Evolutionary conservation across 2,888 invertebrate species (phyloP).

Genomic region (Gerosis bhagava): DNA sequence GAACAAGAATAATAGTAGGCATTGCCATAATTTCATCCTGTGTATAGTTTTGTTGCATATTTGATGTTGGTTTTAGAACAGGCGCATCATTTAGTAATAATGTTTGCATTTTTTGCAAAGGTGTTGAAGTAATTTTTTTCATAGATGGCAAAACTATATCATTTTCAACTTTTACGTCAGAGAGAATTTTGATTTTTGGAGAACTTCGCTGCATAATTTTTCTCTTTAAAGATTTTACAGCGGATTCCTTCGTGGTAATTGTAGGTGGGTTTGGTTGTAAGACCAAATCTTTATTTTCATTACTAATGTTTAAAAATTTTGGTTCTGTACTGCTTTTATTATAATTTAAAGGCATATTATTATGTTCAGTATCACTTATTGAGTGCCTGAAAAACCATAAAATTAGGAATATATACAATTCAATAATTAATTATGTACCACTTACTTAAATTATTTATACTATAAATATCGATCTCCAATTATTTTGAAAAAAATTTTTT

Average conservation of each 20-base stretch:
- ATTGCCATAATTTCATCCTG: slow-evolving; percentile 79
- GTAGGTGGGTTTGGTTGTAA: slow-evolving; percentile 1
- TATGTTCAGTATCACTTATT: too few relatives aligned
- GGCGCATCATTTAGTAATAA: slow-evolving; percentile 68
- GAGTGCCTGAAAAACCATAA: too few relatives aligned
- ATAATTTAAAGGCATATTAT: slow-evolving; percentile 5
- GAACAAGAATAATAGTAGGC: slow-evolving; percentile 73
- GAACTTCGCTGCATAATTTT: slow-evolving; percentile 35
- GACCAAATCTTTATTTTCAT: slow-evolving; percentile 5
- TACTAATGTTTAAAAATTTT: slow-evolving; percentile 38
- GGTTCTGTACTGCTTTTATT: slow-evolving; percentile 22
- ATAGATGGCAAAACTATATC: slow-evolving; percentile 39
- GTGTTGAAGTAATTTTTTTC: slow-evolving; percentile 53
- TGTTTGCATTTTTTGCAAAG: slow-evolving; percentile 58
- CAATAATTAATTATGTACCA: background rate
- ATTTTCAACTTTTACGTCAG: slow-evolving; percentile 65
- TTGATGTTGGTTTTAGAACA: slow-evolving; percentile 50
- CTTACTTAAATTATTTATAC: too few relatives aligned
- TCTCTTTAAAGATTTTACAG: slow-evolving; percentile 6
- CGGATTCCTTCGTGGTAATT: background rate
- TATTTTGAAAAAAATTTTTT: too few relatives aligned
- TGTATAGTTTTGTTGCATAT: slow-evolving; percentile 41
- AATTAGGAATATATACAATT: background rate
- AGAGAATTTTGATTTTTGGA: slow-evolving; percentile 65
- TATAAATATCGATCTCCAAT: too few relatives aligned